Base-by-base conservation (phyloP, 2,888 invertebrate genomes). In the Acanthoscelides obtectus region DNA sequence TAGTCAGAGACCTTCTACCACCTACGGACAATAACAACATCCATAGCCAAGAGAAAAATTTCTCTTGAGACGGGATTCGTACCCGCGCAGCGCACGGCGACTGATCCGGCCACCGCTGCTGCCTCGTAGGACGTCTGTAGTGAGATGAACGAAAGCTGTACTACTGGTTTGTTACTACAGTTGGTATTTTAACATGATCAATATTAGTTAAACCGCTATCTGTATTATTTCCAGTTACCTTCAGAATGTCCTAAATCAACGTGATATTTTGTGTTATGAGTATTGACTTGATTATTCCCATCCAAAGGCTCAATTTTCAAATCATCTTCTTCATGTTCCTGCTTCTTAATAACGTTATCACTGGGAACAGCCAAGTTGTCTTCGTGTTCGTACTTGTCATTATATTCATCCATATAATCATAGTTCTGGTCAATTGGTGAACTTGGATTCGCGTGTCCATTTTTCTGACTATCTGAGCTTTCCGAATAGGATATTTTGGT, bases 311-410 rank as follows among this genome's bases (percentile, higher is more conserved):
- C 77, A 67, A 80, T 76, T 69, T 71, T 76, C 69, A 76, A 71
- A 67, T 73, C 75, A 20, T 69, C 69, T 20, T 69, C 69, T 80
- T 80, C 66, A 21, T 20, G 6, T 8, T 66, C 21, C 8, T 20
- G 22, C 20, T 80, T 80, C 17, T 45, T 45, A 17, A 45, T 45
- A 12, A 45, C 12, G 17, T 17, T 45, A 45, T 45, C 45, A 70
- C 76, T 81, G 76, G 83, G 82, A 5, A 82, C 81, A 22, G 82
- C 81, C 20, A 82, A 75, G 72, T 81, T 82, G 72, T 83, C 82
- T 45, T 81, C 78, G 22, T 78, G 75, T 17, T 79, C 79, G 63
- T 80, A 80, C 20, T 78, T 78, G 21, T 72, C 76, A 69, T 84
- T 45, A 17, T 45, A 45, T 45, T 45, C 83, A 68, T 82, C 80